Base-by-base conservation (phyloP, 2,888 invertebrate species). In the Agonopterix heracliana region DNA sequence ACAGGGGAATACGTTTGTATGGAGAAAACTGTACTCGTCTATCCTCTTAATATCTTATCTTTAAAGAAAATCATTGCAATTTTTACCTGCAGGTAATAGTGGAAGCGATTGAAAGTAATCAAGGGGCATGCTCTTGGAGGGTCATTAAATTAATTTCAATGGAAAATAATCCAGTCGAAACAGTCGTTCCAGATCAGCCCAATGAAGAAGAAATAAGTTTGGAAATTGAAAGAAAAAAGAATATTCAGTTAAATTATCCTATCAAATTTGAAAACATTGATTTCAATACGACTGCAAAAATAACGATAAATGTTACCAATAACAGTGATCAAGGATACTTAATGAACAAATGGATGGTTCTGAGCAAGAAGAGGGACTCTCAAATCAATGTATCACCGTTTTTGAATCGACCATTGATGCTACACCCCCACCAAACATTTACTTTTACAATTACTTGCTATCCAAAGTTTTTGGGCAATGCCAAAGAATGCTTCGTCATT, bases 91-190 rank as follows among this genome's bases (percentile, higher is more conserved):
- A 89, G 89, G 83, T 93, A 2, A 68, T 89, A 49, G 90, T 90
- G 4, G 93, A 95, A 68, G 89, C 92, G 1, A 93, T 95, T 60
- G 95, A 95, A 78, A 94, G 94, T 71, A 90, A 91, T 59, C 92
- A 93, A 81, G 89, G 86, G 11, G 60, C 65, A 9, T 90, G 78
- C 50, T 74, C 75, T 44, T 91, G 93, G 93, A 84, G 94, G 57
- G 92, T 92, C 0, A 65, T 93, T 47, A 81, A 78, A 68, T 55
- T 86, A 53, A 54, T 73, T 45, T 53, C 67, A 42, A 57, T 61
- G 13, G 63, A 85, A 79, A 46, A 67, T 89, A 11, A 64, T 41
- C 1, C 42, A 76, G 46, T 82, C 81, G 44, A 53, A 34, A 46
- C 47, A 35, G 48, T 53, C 47, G 51, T 51, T 7, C 46, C 47